Base-by-base conservation (phyloP, 2,113 vertebrate genomes). In the Python bivittatus region DNA sequence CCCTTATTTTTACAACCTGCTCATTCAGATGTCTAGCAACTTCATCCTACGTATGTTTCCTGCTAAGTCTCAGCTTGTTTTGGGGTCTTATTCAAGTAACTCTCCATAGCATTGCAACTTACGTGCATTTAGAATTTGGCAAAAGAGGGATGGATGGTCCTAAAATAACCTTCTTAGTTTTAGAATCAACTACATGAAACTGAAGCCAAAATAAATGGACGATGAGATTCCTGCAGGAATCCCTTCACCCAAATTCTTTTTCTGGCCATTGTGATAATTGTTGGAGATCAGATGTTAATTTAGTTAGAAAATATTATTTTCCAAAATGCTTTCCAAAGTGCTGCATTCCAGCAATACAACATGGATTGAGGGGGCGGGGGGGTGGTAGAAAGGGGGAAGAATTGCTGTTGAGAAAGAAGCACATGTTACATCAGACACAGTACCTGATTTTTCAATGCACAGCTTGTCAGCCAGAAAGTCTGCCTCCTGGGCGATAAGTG, bases 381-480 rank as follows among this genome's bases (percentile, higher is more conserved):
- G 44, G 29, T 93, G 90, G 93, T 85, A 94, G 92, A 93, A 92
- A 56, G 42, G 90, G 57, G 92, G 2, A 57, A 58, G 15, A 23
- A 57, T 93, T 61, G 92, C 93, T 96, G 94, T 92, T 13, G 33
- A 29, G 91, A 95, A 88, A 91, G 95, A 56, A 96, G 96, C 95
- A 96, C 96, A 94, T 94, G 97, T 96, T 95, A 96, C 95, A 97
- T 97, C 97, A 96, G 97, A 97, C 96, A 98, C 96, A 96, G 94
- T 98, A 99, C 99, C 99, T 99, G 98, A 98, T 94, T 98, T 96
- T 96, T 96, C 96, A 94, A 93, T 97, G 98, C 99, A 99, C 96
- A 99, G 97, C 97, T 97, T 98, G 97, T 98, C 97, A 90, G 97
- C 98, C 93, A 98, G 97, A 95, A 95, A 90, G 90, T 96, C 96